Evolutionary conservation across 2,113 vertebrate genomes (phyloP).

Genomic region (Dissostichus mawsoni): DNA sequence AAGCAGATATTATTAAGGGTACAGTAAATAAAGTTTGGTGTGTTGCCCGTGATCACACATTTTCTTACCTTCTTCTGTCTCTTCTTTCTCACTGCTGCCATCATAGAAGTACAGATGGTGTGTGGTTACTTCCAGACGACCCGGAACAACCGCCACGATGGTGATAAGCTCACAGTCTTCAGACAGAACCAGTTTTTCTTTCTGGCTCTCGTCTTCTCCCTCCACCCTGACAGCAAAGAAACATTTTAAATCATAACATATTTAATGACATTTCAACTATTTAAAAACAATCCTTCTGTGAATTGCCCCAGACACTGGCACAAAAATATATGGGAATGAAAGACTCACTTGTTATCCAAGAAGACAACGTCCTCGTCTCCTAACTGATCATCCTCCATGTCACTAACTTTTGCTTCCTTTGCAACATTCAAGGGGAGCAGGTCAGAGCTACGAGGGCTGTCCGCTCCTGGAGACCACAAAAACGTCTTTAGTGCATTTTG

Average conservation of each 20-base stretch:
- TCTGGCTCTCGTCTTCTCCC: conserved; percentile 90
- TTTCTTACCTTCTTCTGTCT: conserved; percentile 93
- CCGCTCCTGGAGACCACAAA: conserved; percentile 83
- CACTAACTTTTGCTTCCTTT: conserved; percentile 96
- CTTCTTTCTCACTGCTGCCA: conserved; percentile 91
- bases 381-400: conserved; percentile 93
- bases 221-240: conserved; percentile 81
- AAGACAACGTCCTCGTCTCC: conserved; percentile 91
- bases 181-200: conserved; percentile 93
- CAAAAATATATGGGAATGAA: not conserved
- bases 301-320: not conserved
- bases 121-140: conserved; percentile 94
- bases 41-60: not conserved
- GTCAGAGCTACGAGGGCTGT: conserved; percentile 87
- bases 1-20: conserved; percentile 4
- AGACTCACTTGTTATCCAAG: conserved; percentile 90
- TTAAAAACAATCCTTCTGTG: not conserved
- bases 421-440: conserved; percentile 91
- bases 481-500: not conserved
- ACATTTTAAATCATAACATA: not conserved
- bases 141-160: conserved; percentile 89
- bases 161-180: conserved; percentile 99
- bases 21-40: too few relatives aligned
- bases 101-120: conserved; percentile 98
- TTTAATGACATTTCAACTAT: not conserved